Evolutionary conservation across 2,888 invertebrate species (phyloP), one percentile per base, ranked within the genome.

Genomic region (Nemapogon koenigi): DNA sequence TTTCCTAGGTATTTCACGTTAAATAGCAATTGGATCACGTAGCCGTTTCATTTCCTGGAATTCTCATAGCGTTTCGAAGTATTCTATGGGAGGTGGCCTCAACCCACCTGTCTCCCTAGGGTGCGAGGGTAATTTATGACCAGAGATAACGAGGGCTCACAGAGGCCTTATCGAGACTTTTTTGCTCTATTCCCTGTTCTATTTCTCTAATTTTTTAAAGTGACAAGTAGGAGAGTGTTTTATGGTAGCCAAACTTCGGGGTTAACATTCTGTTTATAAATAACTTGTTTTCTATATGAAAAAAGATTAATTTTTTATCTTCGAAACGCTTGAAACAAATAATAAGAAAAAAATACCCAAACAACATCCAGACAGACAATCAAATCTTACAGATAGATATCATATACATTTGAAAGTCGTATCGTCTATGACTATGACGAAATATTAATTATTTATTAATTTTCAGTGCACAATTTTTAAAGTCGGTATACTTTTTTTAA

Each of bases 21-120:
- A 69, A 73, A 75, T 70, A 58, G 68, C 73, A 73, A 76, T 76
- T 76, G 75, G 76, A 76, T 76, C 76, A 76, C 76, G 76, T 73
- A 76, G 69, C 57, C 61, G 63, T 67, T 72, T 70, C 71, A 75
- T 75, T 75, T 72, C 68, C 68, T 59, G 60, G 65, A 60, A 65
- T 65, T 57, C 60, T 62, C 55, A 56, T 59, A 53, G 54, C 59
- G 55, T 65, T 66, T 63, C 61, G 53, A 55, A 61, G 57, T 59
- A 62, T 56, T 55, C 49, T 17, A 18, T 47, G 50, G 45, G 44
- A 49, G 59, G 61, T 56, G 59, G 57, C 53, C 52, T 52, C 60
- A 70, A 70, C 70, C 71, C 72, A 71, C 64, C 55, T 19, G 33
- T 18, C 64, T 62, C 62, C 57, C 50, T 57, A 62, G 73, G 76